phyloP scores from a whole-genome alignment of 1,140 invertebrate genomes.

The Papilio polyxenes region DNA sequence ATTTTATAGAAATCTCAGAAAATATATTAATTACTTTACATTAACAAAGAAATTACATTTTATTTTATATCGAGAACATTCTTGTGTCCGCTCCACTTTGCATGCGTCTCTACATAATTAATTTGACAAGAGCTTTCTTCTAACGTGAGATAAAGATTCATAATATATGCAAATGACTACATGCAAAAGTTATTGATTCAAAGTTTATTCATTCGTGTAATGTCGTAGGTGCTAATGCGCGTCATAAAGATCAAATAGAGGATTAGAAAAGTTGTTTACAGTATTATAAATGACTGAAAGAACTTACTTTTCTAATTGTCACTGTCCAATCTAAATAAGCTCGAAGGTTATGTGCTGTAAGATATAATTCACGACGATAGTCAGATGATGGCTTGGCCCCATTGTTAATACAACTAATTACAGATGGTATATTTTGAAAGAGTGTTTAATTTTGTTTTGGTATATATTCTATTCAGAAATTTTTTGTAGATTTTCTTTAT shows the following conservation, averaged over 20 bases:
- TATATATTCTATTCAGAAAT: too few species aligned
- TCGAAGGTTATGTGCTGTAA: neutral
- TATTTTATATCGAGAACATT: neutral
- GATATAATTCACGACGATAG: neutral
- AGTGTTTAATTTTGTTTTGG: too few species aligned
- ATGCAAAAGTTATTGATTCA: neutral
- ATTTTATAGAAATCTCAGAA: neutral
- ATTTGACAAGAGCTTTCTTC: conserved; percentile 10
- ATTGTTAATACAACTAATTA: too few species aligned
- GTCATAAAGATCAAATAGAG: neutral
- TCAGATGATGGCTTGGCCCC: neutral
- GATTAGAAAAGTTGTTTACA: neutral
- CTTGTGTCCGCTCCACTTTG: neutral
- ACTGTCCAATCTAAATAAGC: neutral
- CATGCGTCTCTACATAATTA: neutral
- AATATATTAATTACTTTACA: neutral
- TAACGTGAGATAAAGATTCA: neutral
- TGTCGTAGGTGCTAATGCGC: neutral
- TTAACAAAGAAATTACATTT: neutral
- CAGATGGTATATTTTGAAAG: too few species aligned
- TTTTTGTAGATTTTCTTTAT: too few species aligned
- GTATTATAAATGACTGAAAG: neutral
- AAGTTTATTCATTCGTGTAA: neutral
- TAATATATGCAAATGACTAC: conserved; percentile 1
- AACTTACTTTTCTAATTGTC: neutral